These are phyloP conservation scores for Lepidocyrtoides sp. DNA, from an alignment of 2,888 invertebrate genomes.

Conservation along the genomic window DNA sequence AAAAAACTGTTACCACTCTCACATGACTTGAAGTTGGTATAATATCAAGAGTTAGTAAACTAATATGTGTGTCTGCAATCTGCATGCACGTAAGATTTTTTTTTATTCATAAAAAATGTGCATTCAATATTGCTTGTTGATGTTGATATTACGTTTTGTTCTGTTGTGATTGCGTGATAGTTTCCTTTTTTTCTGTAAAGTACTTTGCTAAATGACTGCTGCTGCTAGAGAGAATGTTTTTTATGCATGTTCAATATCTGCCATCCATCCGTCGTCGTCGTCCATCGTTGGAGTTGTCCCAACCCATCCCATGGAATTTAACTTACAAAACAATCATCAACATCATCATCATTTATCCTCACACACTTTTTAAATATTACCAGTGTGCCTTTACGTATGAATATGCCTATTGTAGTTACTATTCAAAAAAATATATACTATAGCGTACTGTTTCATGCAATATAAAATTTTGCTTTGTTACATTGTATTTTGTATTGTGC, in stretches of 20 bases:
- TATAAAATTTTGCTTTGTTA: neutral
- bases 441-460: no score
- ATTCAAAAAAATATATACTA: no score
- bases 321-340: constrained; percentile 48
- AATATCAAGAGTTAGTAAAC: no score
- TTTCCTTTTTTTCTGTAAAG: constrained; percentile 30
- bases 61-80: constrained; percentile 24
- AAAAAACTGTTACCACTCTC: neutral
- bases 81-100: constrained; percentile 24
- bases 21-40: neutral
- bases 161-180: constrained; percentile 69
- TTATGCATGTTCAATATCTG: constrained; percentile 54
- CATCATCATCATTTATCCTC: neutral
- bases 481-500: constrained; percentile 48
- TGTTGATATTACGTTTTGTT: constrained; percentile 8
- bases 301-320: constrained; percentile 77
- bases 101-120: constrained; percentile 53
- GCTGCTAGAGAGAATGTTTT: constrained; percentile 36
- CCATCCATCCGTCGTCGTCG: constrained; percentile 64
- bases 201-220: constrained; percentile 35
- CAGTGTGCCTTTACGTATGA: no score
- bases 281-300: constrained; percentile 53
- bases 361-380: constrained; percentile 48
- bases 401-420: no score
- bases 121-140: constrained; percentile 25